Evolutionary conservation across 2,888 invertebrate genomes (phyloP), one percentile per base, ranked within the genome.

Genomic region (Siphlonurus alternatus): DNA sequence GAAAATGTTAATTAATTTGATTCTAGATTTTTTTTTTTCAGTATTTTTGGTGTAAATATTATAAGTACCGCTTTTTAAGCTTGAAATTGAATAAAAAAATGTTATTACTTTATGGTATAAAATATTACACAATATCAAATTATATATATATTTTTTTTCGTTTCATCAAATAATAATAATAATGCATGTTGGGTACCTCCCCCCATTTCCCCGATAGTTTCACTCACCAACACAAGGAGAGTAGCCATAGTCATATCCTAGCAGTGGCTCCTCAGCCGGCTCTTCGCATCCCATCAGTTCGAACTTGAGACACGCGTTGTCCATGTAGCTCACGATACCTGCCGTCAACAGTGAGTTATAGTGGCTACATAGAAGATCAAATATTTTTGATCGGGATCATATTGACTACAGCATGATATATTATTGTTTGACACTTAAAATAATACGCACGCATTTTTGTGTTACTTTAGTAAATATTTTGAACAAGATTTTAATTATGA

Each of bases 221-320:
- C 18, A 24, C 82, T 77, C 74, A 85, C 84, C 89, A 70, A 94
- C 93, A 75, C 94, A 95, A 0, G 93, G 89, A 0, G 94, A 94
- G 74, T 89, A 93, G 66, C 93, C 93, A 69, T 93, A 91, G 74
- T 94, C 93, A 72, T 92, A 95, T 65, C 94, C 94, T 53, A 94
- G 77, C n/a, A 93, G 76, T 2, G 92, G 90, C 70, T 92, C 90
- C 24, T 79, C 77, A 62, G 83, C 81, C 0, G 92, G 89, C 71
- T 92, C 93, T 72, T 95, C 92, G 74, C 96, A 97, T 51, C 96
- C 96, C 88, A 95, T 92, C 61, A 97, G 76, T 76, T 96, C 96
- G 72, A 97, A 96, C 74, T 94, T 94, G 71, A 97, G 79, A 73
- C 96, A 97, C 63, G 95, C 94, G 71, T 95, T 95, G 70, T 93